These are phyloP conservation scores for Mythimna albipuncta DNA, from an alignment of 2,888 invertebrate genomes.

Conservation along the genomic window DNA sequence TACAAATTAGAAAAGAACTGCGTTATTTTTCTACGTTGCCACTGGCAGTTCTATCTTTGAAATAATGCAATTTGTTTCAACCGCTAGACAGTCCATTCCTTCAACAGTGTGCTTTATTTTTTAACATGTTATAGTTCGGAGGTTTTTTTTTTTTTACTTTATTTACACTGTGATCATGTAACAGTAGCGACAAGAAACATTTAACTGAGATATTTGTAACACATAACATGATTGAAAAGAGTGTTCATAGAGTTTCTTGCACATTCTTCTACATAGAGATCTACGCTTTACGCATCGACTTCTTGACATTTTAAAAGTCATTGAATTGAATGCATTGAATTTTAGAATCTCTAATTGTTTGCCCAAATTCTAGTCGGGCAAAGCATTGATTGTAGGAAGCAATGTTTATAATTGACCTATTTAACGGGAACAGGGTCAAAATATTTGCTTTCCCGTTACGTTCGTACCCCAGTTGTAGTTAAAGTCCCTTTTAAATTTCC, in stretches of 20 bases:
- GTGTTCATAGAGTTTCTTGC: too few species aligned
- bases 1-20: constrained; percentile 34
- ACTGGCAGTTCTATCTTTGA: constrained; percentile 27
- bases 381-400: constrained; percentile 48
- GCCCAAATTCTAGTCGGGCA: constrained; percentile 30
- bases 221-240: too few species aligned
- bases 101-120: constrained; percentile 18
- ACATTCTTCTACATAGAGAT: too few species aligned
- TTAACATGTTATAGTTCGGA: too few species aligned
- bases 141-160: too few species aligned
- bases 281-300: too few species aligned
- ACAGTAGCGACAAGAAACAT: too few species aligned
- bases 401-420: constrained; percentile 70
- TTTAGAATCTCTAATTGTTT: constrained; percentile 19
- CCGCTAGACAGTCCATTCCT: constrained; percentile 21
- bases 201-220: too few species aligned
- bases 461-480: constrained; percentile 36
- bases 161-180: too few species aligned
- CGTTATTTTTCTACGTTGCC: constrained; percentile 35
- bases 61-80: constrained; percentile 54
- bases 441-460: constrained; percentile 55
- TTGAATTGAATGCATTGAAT: background rate
- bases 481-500: constrained; percentile 56
- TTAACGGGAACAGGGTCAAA: constrained; percentile 59
- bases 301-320: too few species aligned